Percentiles rank a stretch among this genome's conserved stretches.
These are phyloP conservation scores for Macropus fuliginosus DNA, from an alignment of 2,797 vertebrate genomes.

Conservation along the genomic window DNA sequence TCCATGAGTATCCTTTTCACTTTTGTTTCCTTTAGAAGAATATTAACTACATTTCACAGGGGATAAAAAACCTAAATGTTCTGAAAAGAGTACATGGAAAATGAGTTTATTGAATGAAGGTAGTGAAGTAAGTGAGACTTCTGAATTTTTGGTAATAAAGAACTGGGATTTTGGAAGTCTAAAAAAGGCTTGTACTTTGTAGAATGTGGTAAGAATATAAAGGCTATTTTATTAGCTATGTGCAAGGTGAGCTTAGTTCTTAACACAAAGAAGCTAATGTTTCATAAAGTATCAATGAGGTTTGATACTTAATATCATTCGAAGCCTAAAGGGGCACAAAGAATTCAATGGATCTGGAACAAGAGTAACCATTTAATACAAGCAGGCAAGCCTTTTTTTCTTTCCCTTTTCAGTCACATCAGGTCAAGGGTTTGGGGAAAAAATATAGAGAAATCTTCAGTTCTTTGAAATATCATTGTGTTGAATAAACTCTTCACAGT, in stretches of 20 bases:
- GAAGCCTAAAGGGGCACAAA: constrained; percentile 16
- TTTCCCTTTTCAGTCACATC: constrained; percentile 10
- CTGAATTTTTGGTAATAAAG: background rate
- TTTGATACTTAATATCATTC: constrained; percentile 39
- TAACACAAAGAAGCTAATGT: constrained; percentile 33
- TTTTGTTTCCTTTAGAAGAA: background rate
- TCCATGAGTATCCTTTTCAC: background rate
- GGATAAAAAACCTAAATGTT: background rate
- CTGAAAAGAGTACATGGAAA: background rate
- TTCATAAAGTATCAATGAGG: constrained; percentile 15
- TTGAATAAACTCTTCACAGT: background rate
- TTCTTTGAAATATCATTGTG: background rate
- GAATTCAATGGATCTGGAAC: constrained; percentile 18
- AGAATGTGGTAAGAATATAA: constrained; percentile 17
- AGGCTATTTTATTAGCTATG: constrained; percentile 46
- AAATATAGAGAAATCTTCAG: background rate
- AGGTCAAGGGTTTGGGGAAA: background rate
- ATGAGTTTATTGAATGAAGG: background rate
- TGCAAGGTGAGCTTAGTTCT: constrained; percentile 11
- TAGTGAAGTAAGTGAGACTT: background rate
- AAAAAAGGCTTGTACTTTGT: background rate
- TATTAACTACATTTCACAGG: background rate
- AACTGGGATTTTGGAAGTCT: background rate
- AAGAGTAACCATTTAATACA: background rate
- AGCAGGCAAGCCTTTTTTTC: background rate